phyloP scores from a whole-genome alignment of 2,888 invertebrate species.

The Barypeithes pellucidus region DNA sequence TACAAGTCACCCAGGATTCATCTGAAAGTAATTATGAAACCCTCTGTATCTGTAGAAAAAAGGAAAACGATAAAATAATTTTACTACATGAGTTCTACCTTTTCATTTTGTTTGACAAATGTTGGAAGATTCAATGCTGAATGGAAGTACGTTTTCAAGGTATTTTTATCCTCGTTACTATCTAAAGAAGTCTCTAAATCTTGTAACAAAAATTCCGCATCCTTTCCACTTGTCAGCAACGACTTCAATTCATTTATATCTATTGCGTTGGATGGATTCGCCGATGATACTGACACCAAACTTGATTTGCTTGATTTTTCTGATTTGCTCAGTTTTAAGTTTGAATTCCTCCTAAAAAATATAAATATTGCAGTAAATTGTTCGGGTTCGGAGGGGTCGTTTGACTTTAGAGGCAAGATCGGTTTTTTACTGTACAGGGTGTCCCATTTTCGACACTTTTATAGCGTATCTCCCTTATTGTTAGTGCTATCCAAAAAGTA shows the following conservation, averaged over 20 bases:
- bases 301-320: conserved; percentile 62
- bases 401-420: too few species aligned
- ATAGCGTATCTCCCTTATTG: too few species aligned
- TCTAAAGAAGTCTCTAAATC: conserved; percentile 75
- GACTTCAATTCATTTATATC: conserved; percentile 79
- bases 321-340: conserved; percentile 58
- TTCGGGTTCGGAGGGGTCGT: too few species aligned
- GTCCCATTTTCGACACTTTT: too few species aligned
- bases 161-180: conserved; percentile 68
- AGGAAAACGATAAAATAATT: too few species aligned
- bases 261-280: conserved; percentile 74
- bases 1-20: too few species aligned
- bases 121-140: conserved; percentile 85
- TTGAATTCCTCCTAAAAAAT: conserved; percentile 42
- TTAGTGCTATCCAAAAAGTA: too few species aligned
- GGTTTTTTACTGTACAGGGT: too few species aligned
- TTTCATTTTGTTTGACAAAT: conserved; percentile 72
- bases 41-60: too few species aligned
- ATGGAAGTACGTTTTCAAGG: conserved; percentile 72
- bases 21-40: too few species aligned
- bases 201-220: conserved; percentile 79
- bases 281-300: conserved; percentile 65
- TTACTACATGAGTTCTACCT: too few species aligned
- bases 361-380: background rate
- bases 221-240: conserved; percentile 81